These are phyloP conservation scores for Cacatua alba DNA, from an alignment of 2,113 vertebrate genomes.

Conservation along the genomic window DNA sequence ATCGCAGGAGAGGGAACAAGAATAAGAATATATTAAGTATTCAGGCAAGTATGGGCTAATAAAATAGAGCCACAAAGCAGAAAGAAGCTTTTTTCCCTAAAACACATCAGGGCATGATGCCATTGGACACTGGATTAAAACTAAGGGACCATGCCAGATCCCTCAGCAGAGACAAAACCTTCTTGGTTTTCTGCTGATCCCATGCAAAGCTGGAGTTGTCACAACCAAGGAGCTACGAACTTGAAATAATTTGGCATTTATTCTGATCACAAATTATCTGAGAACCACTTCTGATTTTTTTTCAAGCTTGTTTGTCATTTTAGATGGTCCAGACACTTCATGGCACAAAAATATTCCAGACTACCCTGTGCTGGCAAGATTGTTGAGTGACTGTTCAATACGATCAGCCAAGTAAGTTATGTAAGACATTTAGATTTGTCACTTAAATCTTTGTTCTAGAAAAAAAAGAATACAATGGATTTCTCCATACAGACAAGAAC, in stretches of 20 bases:
- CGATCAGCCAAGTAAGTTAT: background rate
- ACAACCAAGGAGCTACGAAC: background rate
- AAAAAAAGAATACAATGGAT: background rate
- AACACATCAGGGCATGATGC: background rate
- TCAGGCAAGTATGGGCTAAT: background rate
- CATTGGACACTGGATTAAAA: background rate
- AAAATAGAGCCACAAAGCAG: background rate
- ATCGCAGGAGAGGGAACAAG: background rate
- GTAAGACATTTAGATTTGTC: background rate
- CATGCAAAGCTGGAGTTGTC: background rate
- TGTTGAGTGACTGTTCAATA: background rate
- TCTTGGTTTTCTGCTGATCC: background rate
- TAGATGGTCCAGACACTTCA: background rate
- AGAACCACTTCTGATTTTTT: background rate
- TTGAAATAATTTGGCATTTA: background rate
- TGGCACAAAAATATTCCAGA: background rate
- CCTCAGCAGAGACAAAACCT: background rate
- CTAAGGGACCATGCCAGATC: background rate
- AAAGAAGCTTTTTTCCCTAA: background rate
- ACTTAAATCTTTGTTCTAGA: background rate
- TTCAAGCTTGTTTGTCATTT: background rate
- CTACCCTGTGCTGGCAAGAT: background rate
- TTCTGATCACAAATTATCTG: background rate
- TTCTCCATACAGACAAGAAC: background rate
- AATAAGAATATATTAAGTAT: background rate